These are phyloP conservation scores for Gambusia yucatana DNA, from an alignment of 2,797 vertebrate species.

Conservation along the genomic window DNA sequence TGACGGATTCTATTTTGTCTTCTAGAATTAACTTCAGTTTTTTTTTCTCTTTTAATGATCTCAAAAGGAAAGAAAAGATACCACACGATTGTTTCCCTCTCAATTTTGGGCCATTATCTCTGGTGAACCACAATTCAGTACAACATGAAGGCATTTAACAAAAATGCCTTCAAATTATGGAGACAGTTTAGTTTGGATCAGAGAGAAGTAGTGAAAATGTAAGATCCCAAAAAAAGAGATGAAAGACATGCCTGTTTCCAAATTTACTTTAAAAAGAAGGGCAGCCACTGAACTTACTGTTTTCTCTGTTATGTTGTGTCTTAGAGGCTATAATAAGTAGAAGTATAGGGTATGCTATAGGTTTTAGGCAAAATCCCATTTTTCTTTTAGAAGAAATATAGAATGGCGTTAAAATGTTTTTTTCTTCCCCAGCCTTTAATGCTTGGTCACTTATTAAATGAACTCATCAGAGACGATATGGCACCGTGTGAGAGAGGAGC, in stretches of 20 bases:
- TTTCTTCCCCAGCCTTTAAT: background rate
- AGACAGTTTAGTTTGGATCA: constrained; percentile 41
- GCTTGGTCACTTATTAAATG: background rate
- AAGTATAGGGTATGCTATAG: background rate
- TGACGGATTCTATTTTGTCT: constrained; percentile 2
- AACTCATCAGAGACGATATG: background rate
- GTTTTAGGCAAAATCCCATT: background rate
- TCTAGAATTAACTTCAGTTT: constrained; percentile 22
- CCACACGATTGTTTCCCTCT: constrained; percentile 53
- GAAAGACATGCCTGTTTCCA: constrained; percentile 25
- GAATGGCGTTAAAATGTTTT: background rate
- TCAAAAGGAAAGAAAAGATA: constrained; percentile 49
- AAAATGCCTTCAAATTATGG: constrained; percentile 28
- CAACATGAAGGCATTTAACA: constrained; percentile 68
- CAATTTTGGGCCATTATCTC: constrained; percentile 56
- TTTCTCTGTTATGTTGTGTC: background rate
- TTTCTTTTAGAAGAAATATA: background rate
- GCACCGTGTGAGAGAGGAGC: background rate
- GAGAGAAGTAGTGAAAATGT: constrained; percentile 2
- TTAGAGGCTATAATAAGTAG: background rate
- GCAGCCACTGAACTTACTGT: background rate
- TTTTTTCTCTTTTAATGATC: constrained; percentile 41
- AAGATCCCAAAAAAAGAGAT: constrained; percentile 4
- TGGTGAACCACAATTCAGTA: constrained; percentile 60
- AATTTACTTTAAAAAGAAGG: constrained; percentile 6